phyloP scores from a whole-genome alignment of 2,113 vertebrate species.

The Vicugna pacos region DNA sequence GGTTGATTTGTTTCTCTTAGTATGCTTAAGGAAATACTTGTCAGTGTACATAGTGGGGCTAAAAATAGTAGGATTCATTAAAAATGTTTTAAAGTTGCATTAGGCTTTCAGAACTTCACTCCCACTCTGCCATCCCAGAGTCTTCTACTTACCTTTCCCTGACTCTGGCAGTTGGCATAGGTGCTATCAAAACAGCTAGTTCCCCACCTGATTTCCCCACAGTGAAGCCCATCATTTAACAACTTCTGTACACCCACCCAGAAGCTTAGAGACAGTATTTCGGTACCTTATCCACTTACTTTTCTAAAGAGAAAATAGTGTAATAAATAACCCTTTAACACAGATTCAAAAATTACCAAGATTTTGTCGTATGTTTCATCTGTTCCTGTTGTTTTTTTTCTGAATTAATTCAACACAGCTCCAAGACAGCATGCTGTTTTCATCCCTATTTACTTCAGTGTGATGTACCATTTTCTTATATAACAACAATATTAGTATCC shows the following conservation, averaged over 20 bases:
- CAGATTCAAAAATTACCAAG: background rate
- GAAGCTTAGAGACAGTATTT: background rate
- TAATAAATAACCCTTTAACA: background rate
- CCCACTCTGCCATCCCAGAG: background rate
- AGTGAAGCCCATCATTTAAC: background rate
- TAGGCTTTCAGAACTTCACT: background rate
- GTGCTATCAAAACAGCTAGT: background rate
- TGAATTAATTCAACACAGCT: background rate
- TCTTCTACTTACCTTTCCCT: background rate
- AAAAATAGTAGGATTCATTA: background rate
- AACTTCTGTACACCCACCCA: background rate
- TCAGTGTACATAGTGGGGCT: background rate
- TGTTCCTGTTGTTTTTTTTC: background rate
- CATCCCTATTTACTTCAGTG: background rate
- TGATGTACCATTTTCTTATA: background rate
- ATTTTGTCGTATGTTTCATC: background rate
- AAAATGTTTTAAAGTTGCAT: background rate
- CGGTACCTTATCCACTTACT: background rate
- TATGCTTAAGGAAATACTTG: background rate
- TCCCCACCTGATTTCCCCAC: background rate
- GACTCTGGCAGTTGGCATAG: background rate
- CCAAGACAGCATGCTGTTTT: background rate
- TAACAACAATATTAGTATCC: background rate
- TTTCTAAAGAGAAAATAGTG: background rate
- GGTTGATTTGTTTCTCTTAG: background rate